Evolutionary conservation across 2,113 vertebrate species (phyloP), one percentile per base, ranked within the genome.

Genomic region (Odontophorus gujanensis): DNA sequence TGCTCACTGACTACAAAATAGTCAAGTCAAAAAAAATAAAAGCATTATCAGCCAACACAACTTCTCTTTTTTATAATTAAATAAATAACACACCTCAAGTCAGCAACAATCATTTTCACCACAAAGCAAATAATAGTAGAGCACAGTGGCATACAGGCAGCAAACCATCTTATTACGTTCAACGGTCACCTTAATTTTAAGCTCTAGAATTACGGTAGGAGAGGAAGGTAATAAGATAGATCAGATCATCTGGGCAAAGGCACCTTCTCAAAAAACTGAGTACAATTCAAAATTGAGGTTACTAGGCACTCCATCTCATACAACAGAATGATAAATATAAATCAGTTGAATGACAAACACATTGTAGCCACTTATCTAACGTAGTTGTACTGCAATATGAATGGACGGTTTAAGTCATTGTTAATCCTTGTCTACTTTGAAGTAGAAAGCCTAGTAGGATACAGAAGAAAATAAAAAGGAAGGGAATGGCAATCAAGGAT

Each of bases 191-290:
- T 42, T 67, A 26, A 15, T 43, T 91, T 50, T 48, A 89, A 87
- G 12, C 7, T 59, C 7, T 5, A 63, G 25, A 51, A 13, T 57
- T 17, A 1, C 5, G 55, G 42, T 42, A 19, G 1, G 2, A 1
- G 14, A 8, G 13, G 0, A 17, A 30, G 16, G 32, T 48, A 40
- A 69, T 38, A 30, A 57, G 17, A 10, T 3, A 50, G 32, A 57
- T 16, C 8, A 38, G 14, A 57, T 22, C 22, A 85, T 65, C 36
- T 15, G 32, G 7, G 12, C 8, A 72, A 63, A 87, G 28, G 17
- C 21, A 77, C 67, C 26, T 87, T 81, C 26, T 8, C 14, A 42
- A 87, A 63, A 17, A 43, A 24, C 63, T 65, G 36, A 61, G 4
- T n/a, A 18, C 19, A 36, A 81, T 57, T 87, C 30, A 90, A 76